A percentile compares a stretch with the other conserved stretches of the same genome.
These are phyloP conservation scores for Sebastiscus tertius DNA, from an alignment of 2,797 vertebrate species.

Conservation along the genomic window DNA sequence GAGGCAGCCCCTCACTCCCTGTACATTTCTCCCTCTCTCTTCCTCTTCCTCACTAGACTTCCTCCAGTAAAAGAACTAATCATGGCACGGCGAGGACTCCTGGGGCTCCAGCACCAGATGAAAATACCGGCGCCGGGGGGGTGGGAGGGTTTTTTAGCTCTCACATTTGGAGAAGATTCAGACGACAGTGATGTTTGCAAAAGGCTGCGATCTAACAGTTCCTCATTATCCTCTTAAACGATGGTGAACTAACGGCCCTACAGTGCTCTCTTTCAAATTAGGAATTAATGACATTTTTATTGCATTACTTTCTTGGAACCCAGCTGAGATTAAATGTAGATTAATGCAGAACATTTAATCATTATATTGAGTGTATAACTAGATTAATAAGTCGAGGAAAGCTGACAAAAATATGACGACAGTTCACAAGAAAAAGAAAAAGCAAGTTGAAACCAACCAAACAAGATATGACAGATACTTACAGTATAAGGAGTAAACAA, in stretches of 20 bases:
- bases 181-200: slow-evolving; percentile 1
- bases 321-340: slow-evolving; percentile 4
- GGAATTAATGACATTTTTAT: slow-evolving; percentile 1
- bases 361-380: not conserved
- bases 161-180: slow-evolving; percentile 19
- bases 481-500: not conserved
- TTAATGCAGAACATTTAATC: not conserved
- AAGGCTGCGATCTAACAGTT: slow-evolving; percentile 14
- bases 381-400: not conserved
- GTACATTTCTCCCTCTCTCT: slow-evolving; percentile 35
- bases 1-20: slow-evolving; percentile 40
- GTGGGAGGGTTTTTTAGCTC: slow-evolving; percentile 3
- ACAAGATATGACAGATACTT: not conserved
- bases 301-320: slow-evolving; percentile 3
- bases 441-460: not conserved
- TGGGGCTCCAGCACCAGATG: slow-evolving; percentile 32
- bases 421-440: not conserved
- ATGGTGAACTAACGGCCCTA: slow-evolving; percentile 4
- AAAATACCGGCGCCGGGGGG: slow-evolving; percentile 22
- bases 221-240: slow-evolving; percentile 15
- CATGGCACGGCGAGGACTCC: slow-evolving; percentile 25
- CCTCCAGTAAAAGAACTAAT: slow-evolving; percentile 58
- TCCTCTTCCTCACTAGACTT: slow-evolving; percentile 64
- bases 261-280: slow-evolving; percentile 14
- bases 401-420: not conserved